Evolutionary conservation across 2,797 vertebrate species (phyloP).

Genomic region (Semaprochilodus insignis): DNA sequence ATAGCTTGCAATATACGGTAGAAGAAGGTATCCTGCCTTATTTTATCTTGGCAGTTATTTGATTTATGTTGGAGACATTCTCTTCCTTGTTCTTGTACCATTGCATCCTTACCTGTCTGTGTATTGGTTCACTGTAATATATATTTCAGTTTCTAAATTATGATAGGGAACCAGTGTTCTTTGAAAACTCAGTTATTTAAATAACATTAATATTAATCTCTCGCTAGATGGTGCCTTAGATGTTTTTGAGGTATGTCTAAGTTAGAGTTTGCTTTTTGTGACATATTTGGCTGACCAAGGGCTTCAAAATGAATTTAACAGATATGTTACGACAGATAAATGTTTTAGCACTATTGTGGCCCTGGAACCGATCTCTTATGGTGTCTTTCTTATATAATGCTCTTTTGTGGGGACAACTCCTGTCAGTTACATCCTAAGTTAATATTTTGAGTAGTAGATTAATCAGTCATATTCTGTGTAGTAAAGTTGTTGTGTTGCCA

Average conservation of each 20-base stretch:
- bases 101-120: neutral
- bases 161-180: no score
- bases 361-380: neutral
- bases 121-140: neutral
- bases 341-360: neutral
- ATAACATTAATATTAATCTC: neutral
- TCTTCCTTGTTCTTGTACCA: neutral
- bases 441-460: neutral
- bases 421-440: neutral
- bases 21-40: neutral
- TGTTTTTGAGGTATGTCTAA: no score
- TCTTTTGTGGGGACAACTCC: neutral
- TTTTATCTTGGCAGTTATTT: neutral
- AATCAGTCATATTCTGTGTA: neutral
- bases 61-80: neutral
- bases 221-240: conserved; percentile 29
- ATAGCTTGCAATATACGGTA: neutral
- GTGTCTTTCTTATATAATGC: neutral
- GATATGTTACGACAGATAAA: neutral
- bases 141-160: no score
- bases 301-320: no score
- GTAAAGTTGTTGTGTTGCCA: no score
- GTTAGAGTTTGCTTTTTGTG: no score
- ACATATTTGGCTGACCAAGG: no score
- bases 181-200: neutral